These are phyloP conservation scores for Anomalospiza imberbis DNA, from an alignment of 2,797 vertebrate species.

Conservation along the genomic window DNA sequence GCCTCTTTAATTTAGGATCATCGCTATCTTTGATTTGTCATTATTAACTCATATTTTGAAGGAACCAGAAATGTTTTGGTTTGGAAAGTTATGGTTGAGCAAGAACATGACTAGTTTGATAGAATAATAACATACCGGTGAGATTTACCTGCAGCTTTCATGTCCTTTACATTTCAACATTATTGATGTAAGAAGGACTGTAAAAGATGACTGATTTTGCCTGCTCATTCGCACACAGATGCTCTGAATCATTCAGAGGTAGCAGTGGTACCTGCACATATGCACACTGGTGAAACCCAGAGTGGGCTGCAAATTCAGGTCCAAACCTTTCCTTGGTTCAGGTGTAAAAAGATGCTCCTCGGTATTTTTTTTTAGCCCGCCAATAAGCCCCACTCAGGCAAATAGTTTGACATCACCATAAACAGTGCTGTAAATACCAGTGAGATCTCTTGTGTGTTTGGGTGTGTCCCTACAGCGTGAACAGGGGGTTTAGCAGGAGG, in stretches of 20 bases:
- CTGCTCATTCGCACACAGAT: not conserved
- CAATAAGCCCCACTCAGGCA: fast-evolving
- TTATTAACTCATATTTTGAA: not conserved
- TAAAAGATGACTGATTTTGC: not conserved
- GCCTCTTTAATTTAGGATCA: not conserved
- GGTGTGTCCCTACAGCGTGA: not conserved
- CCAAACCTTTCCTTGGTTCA: not conserved
- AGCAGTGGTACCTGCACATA: not conserved
- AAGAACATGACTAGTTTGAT: not conserved
- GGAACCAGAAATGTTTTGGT: not conserved
- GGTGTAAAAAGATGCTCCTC: not conserved
- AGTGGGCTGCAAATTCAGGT: not conserved
- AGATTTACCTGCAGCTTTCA: not conserved
- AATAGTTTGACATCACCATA: not conserved
- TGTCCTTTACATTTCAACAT: not conserved
- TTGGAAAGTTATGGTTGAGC: not conserved
- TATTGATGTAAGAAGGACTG: not conserved
- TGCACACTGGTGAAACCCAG: not conserved
- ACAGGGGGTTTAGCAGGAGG: not conserved
- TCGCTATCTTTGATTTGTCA: not conserved
- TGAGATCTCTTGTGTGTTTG: not conserved
- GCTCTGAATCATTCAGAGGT: not conserved
- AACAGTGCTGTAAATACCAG: not conserved
- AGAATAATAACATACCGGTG: not conserved
- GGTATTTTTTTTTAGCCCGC: not conserved